Base-by-base conservation (phyloP, 1,140 invertebrate genomes). In the Dendroctonus valens region DNA sequence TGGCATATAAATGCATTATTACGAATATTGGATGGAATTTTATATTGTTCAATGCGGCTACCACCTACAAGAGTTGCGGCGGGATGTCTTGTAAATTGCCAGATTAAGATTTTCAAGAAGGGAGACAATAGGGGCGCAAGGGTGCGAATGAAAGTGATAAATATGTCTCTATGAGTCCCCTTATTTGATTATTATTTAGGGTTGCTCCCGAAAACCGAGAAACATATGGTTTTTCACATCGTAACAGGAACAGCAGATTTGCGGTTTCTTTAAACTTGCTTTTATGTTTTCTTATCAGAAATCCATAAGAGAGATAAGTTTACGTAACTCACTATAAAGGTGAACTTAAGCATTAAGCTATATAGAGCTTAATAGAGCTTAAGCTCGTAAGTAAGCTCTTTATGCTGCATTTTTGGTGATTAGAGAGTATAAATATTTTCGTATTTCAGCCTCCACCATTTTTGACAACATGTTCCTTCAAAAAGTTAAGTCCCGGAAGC, bases 1-100 rank as follows among this genome's bases (percentile, higher is more conserved):
- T 64, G 55, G 52, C 37, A 54, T 41, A 50, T 64, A 64, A 55
- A 64, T 49, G 51, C 51, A 55, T 64, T 55, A 64, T 54, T 54
- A 52, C 61, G 51, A 44, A 41, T 51, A 12, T 42, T 8, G n/a
- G 37, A 14, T 8, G 49, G 52, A 54, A 64, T 55, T 64, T 54
- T 55, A 54, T 55, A 54, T 64, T 54, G 44, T 64, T 49, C 51
- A 37, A 9, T 55, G 51, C 26, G 53, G 52, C 52, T 55, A 48
- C 61, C 61, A 41, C 52, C 61, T 64, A 54, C 51, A 44, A 64
- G 61, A 64, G 41, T 55, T 57, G 51, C 61, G 51, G 61, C 41
- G 38, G 52, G 61, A 54, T 14, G 9, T 55, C 61, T 64, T 64
- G 61, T 64, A 57, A 54, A 64, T 64, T 55, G 61, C 52, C 38